These are phyloP conservation scores for Falco naumanni DNA, from an alignment of 2,797 vertebrate genomes.

Conservation along the genomic window DNA sequence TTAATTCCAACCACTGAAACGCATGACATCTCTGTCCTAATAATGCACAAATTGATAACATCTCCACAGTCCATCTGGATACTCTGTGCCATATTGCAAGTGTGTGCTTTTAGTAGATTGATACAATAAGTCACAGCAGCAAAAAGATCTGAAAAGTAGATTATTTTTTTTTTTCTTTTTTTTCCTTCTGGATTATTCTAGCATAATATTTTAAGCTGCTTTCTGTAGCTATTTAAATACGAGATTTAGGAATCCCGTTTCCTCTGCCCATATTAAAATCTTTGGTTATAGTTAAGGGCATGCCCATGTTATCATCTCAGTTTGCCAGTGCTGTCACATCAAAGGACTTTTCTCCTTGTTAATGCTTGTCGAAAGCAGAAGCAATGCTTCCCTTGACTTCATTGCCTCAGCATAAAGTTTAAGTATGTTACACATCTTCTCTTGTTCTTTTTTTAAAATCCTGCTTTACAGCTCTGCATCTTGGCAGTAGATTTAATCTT, in stretches of 20 bases:
- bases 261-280: neutral
- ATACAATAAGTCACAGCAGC: neutral
- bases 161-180: neutral
- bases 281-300: neutral
- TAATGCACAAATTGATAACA: constrained; percentile 32
- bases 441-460: neutral
- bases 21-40: constrained; percentile 9
- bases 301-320: neutral
- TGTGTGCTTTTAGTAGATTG: constrained; percentile 1
- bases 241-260: neutral
- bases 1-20: constrained; percentile 28
- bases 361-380: neutral
- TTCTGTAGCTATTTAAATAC: neutral
- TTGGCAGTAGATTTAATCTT: neutral
- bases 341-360: neutral
- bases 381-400: neutral
- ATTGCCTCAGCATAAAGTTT: neutral
- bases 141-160: neutral
- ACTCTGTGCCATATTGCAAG: neutral
- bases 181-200: neutral
- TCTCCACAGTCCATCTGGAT: constrained; percentile 34
- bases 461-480: neutral
- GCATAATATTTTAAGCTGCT: neutral
- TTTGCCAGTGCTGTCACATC: neutral
- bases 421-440: neutral